These are phyloP conservation scores for Nansenia antarctica DNA, from an alignment of 2,113 vertebrate genomes.

Conservation along the genomic window DNA sequence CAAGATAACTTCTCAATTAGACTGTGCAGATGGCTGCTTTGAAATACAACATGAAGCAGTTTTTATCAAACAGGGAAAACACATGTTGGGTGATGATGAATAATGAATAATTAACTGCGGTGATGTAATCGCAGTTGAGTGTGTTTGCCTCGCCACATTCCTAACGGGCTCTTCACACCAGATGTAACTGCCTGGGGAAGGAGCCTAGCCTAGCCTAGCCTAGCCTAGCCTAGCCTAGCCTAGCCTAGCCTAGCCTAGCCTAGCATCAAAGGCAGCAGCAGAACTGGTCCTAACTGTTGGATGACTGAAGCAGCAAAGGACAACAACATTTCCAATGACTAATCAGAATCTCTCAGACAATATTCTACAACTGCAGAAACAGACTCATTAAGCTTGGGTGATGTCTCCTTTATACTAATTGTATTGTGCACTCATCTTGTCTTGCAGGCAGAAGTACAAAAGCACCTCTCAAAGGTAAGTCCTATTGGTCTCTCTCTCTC, in stretches of 20 bases:
- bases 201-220: background rate
- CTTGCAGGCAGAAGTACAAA: conserved; percentile 82
- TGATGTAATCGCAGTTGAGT: background rate
- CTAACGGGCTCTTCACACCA: background rate
- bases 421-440: conserved; percentile 25
- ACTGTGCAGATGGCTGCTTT: background rate
- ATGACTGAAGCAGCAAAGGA: background rate
- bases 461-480: conserved; percentile 77
- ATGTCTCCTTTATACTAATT: background rate
- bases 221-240: background rate
- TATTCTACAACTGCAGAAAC: background rate
- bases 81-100: background rate
- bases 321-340: background rate
- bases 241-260: background rate
- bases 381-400: background rate
- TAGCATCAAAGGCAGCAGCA: background rate
- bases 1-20: background rate
- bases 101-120: background rate
- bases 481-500: conserved; percentile 5
- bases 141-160: background rate
- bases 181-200: background rate
- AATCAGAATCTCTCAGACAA: background rate
- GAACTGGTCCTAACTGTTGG: too few relatives aligned
- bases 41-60: background rate
- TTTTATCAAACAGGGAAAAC: background rate